These are phyloP conservation scores for Euwallacea fornicatus DNA, from an alignment of 1,140 invertebrate species.

Conservation along the genomic window DNA sequence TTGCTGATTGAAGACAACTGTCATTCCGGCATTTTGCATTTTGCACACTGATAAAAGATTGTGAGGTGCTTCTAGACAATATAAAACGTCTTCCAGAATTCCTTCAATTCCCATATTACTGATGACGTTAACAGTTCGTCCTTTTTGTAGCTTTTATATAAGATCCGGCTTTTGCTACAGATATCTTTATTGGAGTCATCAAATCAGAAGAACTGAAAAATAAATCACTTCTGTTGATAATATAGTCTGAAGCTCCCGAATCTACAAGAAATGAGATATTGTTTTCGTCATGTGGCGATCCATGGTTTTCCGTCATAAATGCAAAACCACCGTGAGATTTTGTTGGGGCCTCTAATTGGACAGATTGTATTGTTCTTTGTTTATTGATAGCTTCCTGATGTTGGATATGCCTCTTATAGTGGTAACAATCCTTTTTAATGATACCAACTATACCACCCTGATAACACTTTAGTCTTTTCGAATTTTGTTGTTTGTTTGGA, in stretches of 20 bases:
- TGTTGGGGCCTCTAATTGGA: neutral
- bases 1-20: no score
- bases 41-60: no score
- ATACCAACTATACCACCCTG: neutral
- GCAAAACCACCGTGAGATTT: neutral
- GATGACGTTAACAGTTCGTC: neutral
- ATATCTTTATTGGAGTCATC: neutral
- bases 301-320: neutral
- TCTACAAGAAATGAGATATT: neutral
- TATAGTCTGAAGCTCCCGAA: constrained; percentile 3
- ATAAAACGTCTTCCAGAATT: constrained; percentile 12
- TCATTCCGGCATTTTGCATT: no score
- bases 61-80: neutral
- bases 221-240: neutral
- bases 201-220: neutral
- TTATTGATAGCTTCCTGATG: neutral
- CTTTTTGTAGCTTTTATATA: neutral
- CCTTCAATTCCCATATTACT: constrained; percentile 5
- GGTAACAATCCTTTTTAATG: neutral
- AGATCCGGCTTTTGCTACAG: neutral
- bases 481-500: neutral
- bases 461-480: neutral
- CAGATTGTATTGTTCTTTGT: neutral
- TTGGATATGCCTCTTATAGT: neutral
- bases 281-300: neutral